Evolutionary conservation across 2,113 vertebrate genomes (phyloP).

Genomic region (Chascanopsetta lugubris): DNA sequence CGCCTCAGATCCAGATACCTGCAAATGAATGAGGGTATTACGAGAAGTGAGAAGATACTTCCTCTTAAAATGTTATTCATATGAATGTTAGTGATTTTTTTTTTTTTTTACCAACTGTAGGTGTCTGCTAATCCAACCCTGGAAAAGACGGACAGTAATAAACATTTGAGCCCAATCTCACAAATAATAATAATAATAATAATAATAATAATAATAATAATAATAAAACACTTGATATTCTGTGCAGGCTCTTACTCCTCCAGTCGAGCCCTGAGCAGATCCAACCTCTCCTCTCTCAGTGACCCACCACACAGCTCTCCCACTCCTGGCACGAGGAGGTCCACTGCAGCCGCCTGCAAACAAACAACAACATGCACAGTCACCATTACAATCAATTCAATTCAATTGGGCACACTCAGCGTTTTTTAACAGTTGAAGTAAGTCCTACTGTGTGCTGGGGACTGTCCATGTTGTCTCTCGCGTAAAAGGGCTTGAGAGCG

Average conservation of each 20-base stretch:
- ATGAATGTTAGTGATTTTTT: not conserved
- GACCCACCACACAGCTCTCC: constrained; percentile 96
- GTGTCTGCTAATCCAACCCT: constrained; percentile 85
- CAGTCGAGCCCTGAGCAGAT: constrained; percentile 83
- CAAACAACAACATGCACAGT: constrained; percentile 50
- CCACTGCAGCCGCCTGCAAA: constrained; percentile 91
- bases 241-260: constrained; percentile 78
- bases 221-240: too few species aligned
- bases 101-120: constrained; percentile 89
- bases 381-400: constrained; percentile 11
- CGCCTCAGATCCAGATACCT: constrained; percentile 96
- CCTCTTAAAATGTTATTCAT: not conserved
- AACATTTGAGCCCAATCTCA: constrained; percentile 3
- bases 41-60: accelerated
- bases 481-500: constrained; percentile 94
- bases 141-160: constrained; percentile 51
- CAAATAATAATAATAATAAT: too few species aligned
- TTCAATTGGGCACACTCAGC: constrained; percentile 22
- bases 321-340: constrained; percentile 92
- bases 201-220: too few species aligned
- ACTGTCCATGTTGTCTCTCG: constrained; percentile 89
- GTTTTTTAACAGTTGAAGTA: constrained; percentile 6
- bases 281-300: constrained; percentile 91
- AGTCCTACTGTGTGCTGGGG: constrained; percentile 87
- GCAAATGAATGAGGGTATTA: constrained; percentile 28